Conservation (phyloP, 2,888 invertebrate genomes). For the Lasioglossum morio region DNA sequence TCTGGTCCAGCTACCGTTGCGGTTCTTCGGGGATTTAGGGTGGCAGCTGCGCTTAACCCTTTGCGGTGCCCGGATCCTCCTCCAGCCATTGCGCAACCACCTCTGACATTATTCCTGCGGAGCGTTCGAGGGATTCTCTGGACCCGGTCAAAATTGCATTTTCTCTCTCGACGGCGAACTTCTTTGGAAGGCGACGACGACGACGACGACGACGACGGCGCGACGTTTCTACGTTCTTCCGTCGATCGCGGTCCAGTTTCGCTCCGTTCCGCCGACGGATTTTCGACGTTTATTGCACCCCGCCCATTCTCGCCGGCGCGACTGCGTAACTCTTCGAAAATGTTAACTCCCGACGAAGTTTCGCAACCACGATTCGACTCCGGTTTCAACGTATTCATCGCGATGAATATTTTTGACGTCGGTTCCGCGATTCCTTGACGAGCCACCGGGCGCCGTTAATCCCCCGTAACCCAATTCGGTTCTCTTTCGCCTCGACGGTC, state of each 20-base stretch:
- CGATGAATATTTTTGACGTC: neutral
- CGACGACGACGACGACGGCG: neutral
- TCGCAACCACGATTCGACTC: constrained; percentile 3
- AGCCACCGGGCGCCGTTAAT: constrained; percentile 27
- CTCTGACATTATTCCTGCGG: constrained; percentile 22
- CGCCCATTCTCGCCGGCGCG: neutral
- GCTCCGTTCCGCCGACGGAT: neutral
- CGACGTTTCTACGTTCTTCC: neutral
- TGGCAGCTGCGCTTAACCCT: constrained; percentile 52
- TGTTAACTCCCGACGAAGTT: constrained; percentile 13
- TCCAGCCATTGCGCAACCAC: constrained; percentile 36
- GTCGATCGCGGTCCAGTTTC: constrained; percentile 10
- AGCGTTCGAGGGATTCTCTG: neutral
- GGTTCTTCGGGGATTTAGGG: constrained; percentile 49
- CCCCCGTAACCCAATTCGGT: constrained; percentile 23
- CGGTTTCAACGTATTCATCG: constrained; percentile 1
- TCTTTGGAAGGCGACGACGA: constrained; percentile 10
- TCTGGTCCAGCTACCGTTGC: constrained; percentile 45
- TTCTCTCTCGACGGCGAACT: neutral
- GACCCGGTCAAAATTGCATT: constrained; percentile 12
- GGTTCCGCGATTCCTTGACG: constrained; percentile 10
- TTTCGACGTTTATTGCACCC: neutral
- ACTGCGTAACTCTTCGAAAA: neutral
- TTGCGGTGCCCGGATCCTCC: constrained; percentile 25
- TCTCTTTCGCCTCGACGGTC: neutral